Evolutionary conservation across 2,888 invertebrate genomes (phyloP).

Genomic region (Eulithis prunata): DNA sequence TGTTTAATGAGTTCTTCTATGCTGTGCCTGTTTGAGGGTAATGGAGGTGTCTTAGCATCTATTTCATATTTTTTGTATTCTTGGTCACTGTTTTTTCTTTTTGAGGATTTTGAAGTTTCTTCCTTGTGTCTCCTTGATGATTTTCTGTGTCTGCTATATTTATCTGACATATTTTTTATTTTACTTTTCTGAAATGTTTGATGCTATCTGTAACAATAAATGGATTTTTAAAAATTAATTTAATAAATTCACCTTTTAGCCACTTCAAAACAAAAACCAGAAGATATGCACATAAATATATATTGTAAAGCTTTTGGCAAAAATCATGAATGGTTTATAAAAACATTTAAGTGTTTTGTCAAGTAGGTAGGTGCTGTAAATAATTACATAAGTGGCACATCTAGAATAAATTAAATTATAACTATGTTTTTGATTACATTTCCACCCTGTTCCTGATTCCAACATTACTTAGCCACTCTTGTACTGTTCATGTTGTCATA

Average conservation of each 20-base stretch:
- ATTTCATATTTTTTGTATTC: conserved; percentile 46
- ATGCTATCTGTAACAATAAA: conserved; percentile 66
- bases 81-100: conserved; percentile 51
- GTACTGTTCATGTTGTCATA: conserved; percentile 62
- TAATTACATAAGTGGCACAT: conserved; percentile 43
- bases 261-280: conserved; percentile 37
- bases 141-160: conserved; percentile 53
- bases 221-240: conserved; percentile 35
- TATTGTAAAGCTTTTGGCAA: conserved; percentile 52
- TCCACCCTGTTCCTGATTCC: conserved; percentile 74
- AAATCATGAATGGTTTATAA: conserved; percentile 56
- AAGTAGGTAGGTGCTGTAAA: conserved; percentile 52
- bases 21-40: conserved; percentile 58
- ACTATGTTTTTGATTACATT: conserved; percentile 82
- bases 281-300: conserved; percentile 37
- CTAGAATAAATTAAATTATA: conserved; percentile 57
- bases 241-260: conserved; percentile 31
- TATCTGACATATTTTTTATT: conserved; percentile 43
- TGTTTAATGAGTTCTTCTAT: conserved; percentile 70
- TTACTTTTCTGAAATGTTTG: conserved; percentile 26
- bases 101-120: conserved; percentile 51
- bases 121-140: conserved; percentile 54
- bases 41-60: conserved; percentile 72
- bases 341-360: conserved; percentile 40
- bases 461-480: conserved; percentile 66